phyloP scores from a whole-genome alignment of 1,140 invertebrate species.

The Potamilus streckersoni region DNA sequence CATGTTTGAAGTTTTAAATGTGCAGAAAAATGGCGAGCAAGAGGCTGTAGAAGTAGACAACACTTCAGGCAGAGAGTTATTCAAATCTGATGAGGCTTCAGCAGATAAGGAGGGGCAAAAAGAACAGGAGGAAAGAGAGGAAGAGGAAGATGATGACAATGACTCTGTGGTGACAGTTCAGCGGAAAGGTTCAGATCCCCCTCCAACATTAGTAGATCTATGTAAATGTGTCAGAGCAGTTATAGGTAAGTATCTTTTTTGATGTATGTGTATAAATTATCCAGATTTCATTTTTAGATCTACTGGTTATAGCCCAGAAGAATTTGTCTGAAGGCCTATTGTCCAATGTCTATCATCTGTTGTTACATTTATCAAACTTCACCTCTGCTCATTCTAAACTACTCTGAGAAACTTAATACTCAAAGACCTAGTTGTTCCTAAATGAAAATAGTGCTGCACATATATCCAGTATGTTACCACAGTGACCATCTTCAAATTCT shows the following conservation, averaged over 20 bases:
- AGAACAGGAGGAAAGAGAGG: conserved; percentile 6
- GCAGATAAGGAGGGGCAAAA: conserved; percentile 12
- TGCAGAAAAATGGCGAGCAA: conserved; percentile 9
- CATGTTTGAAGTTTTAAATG: conserved; percentile 22
- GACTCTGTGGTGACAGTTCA: conserved; percentile 55
- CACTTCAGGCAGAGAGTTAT: background rate
- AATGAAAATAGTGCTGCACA: no score
- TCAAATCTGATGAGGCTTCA: conserved; percentile 25
- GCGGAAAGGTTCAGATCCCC: conserved; percentile 28
- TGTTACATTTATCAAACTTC: background rate
- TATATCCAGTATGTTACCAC: no score
- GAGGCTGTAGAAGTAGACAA: conserved; percentile 6
- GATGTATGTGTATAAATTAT: background rate
- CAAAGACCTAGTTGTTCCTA: no score
- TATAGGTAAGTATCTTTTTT: conserved; percentile 42
- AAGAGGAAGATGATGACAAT: conserved; percentile 35
- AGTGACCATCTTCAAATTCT: no score
- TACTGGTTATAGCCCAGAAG: no score
- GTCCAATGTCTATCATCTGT: background rate
- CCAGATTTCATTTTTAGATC: background rate
- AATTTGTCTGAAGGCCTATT: no score
- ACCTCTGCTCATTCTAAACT: background rate
- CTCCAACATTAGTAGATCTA: conserved; percentile 48
- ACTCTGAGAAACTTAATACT: no score
- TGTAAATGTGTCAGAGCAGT: conserved; percentile 55